phyloP scores from a whole-genome alignment of 2,888 invertebrate genomes.

The Tenodera sinensis region DNA sequence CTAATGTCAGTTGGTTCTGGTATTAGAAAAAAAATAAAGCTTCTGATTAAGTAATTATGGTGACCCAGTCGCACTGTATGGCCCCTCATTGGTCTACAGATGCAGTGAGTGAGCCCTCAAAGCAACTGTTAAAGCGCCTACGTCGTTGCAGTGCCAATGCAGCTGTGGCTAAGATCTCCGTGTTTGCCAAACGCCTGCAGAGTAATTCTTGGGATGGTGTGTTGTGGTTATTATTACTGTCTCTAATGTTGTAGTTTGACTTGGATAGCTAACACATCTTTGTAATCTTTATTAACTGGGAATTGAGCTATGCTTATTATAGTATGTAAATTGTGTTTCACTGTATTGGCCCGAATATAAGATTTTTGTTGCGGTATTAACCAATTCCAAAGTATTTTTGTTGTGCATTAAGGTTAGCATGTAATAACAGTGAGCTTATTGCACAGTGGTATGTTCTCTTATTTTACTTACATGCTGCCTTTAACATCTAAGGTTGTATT shows the following conservation, averaged over 20 bases:
- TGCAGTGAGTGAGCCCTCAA: slow-evolving; percentile 1
- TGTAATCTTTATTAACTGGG: neutral
- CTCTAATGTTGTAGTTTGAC: slow-evolving; percentile 1
- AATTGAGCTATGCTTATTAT: neutral
- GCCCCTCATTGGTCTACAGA: slow-evolving; percentile 11
- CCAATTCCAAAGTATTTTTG: too few relatives aligned
- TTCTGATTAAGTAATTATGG: neutral
- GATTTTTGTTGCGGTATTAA: too few relatives aligned
- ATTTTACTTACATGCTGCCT: too few relatives aligned
- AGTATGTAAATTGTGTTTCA: neutral
- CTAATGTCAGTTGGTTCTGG: neutral
- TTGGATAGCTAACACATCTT: neutral
- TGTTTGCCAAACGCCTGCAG: slow-evolving; percentile 42
- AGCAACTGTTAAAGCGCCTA: slow-evolving; percentile 17
- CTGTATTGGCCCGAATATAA: too few relatives aligned
- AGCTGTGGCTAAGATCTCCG: slow-evolving; percentile 42
- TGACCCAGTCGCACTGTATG: neutral
- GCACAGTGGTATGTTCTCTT: too few relatives aligned
- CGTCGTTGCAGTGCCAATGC: slow-evolving; percentile 41
- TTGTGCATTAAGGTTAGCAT: too few relatives aligned
- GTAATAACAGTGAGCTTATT: too few relatives aligned
- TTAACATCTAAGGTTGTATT: too few relatives aligned
- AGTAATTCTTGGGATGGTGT: slow-evolving; percentile 42
- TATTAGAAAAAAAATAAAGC: neutral
- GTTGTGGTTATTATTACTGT: slow-evolving; percentile 20